phyloP scores from a whole-genome alignment of 2,888 invertebrate genomes.

The Lepidonotus clava region DNA sequence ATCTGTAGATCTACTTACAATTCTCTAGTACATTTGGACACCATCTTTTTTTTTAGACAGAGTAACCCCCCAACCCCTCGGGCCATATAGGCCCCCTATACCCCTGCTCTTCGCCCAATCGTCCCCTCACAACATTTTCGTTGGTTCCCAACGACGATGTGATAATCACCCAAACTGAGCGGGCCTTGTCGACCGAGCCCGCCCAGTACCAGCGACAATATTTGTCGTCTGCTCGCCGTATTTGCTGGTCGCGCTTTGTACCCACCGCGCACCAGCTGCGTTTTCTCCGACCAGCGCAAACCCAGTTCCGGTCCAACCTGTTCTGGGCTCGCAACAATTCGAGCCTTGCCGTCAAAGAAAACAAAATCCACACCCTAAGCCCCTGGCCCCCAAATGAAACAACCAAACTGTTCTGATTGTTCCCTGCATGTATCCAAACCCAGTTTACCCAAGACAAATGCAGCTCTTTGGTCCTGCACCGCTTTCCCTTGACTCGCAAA shows the following conservation, averaged over 20 bases:
- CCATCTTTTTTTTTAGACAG: too few relatives aligned
- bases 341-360: conserved; percentile 4
- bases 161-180: background rate
- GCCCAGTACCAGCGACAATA: background rate
- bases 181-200: background rate
- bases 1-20: too few relatives aligned
- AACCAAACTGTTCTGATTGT: background rate
- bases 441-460: background rate
- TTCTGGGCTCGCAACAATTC: conserved; percentile 16
- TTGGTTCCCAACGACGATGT: too few relatives aligned
- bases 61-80: background rate
- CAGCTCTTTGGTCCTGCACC: background rate
- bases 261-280: background rate
- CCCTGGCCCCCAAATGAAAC: background rate
- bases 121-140: background rate
- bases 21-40: too few relatives aligned
- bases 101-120: background rate
- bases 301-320: background rate
- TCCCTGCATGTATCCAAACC: too few relatives aligned
- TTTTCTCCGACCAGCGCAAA: background rate
- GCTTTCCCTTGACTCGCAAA: background rate
- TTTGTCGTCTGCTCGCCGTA: background rate
- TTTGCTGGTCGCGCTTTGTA: background rate
- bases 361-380: background rate
- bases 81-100: background rate